These are phyloP conservation scores for Wasmannia auropunctata DNA, from an alignment of 1,140 invertebrate species.

Conservation along the genomic window DNA sequence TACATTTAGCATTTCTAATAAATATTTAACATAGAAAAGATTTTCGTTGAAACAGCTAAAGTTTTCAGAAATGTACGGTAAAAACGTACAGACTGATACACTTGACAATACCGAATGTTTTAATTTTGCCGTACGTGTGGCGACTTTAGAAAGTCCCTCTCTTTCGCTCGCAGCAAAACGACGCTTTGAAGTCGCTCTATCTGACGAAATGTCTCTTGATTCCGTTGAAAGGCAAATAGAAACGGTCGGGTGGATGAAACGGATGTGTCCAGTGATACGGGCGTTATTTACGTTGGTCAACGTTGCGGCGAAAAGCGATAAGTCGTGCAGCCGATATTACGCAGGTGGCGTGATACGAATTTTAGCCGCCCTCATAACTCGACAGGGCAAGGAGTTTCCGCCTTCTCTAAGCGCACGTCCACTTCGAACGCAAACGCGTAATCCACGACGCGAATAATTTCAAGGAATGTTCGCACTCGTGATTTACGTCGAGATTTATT, in stretches of 20 bases:
- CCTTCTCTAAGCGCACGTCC: slow-evolving; percentile 1
- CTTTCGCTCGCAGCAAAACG: neutral
- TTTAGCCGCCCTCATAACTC: slow-evolving; percentile 45
- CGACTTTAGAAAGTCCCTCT: neutral
- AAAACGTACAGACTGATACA: neutral
- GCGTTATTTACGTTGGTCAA: slow-evolving; percentile 51
- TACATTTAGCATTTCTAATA: neutral
- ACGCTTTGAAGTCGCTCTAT: slow-evolving; percentile 23
- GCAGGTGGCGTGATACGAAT: slow-evolving; percentile 57
- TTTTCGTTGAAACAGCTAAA: neutral
- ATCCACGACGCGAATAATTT: slow-evolving; percentile 45
- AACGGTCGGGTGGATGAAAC: slow-evolving; percentile 40
- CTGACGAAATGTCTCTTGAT: slow-evolving; percentile 59
- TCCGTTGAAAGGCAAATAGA: slow-evolving; percentile 66
- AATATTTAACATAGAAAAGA: neutral
- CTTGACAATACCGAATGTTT: neutral
- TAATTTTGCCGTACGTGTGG: slow-evolving; percentile 10
- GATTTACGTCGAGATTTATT: slow-evolving; percentile 49
- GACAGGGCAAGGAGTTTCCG: slow-evolving; percentile 29
- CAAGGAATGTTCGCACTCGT: slow-evolving; percentile 50
- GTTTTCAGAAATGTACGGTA: neutral
- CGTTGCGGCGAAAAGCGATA: slow-evolving; percentile 61
- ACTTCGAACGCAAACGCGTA: slow-evolving; percentile 34
- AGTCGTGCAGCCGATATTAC: slow-evolving; percentile 62
- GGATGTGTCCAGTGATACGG: slow-evolving; percentile 45